Percentiles rank a stretch among this genome's conserved stretches.
These are phyloP conservation scores for Daphoenositta chrysoptera DNA, from an alignment of 2,113 vertebrate species.

Conservation along the genomic window DNA sequence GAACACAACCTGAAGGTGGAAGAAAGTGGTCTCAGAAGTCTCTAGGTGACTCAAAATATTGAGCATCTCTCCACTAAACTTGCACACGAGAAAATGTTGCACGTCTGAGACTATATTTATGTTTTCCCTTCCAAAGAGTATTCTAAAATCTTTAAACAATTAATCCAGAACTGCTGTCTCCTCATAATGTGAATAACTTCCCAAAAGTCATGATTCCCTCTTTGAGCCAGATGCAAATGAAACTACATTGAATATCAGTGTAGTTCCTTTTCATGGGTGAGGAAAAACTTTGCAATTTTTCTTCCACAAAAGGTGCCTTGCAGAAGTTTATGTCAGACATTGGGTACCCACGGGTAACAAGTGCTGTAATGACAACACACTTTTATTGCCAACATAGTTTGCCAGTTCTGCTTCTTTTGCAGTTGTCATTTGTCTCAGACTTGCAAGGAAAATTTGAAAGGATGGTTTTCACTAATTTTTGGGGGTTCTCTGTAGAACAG, in stretches of 20 bases:
- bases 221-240: not conserved
- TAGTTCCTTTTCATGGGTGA: not conserved
- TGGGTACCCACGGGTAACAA: not conserved
- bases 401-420: not conserved
- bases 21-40: not conserved
- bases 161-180: not conserved
- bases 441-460: not conserved
- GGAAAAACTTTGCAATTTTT: not conserved
- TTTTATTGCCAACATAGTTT: not conserved
- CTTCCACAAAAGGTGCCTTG: not conserved
- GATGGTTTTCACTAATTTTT: not conserved
- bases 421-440: not conserved
- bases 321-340: fast-evolving
- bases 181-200: not conserved
- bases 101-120: fast-evolving
- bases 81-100: not conserved
- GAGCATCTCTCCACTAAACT: not conserved
- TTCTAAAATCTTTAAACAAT: not conserved
- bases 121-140: not conserved
- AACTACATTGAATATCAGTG: not conserved
- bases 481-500: not conserved
- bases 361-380: not conserved
- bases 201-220: not conserved
- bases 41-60: not conserved
- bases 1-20: not conserved